phyloP scores from a whole-genome alignment of 2,113 vertebrate genomes.

The Vimba vimba region DNA sequence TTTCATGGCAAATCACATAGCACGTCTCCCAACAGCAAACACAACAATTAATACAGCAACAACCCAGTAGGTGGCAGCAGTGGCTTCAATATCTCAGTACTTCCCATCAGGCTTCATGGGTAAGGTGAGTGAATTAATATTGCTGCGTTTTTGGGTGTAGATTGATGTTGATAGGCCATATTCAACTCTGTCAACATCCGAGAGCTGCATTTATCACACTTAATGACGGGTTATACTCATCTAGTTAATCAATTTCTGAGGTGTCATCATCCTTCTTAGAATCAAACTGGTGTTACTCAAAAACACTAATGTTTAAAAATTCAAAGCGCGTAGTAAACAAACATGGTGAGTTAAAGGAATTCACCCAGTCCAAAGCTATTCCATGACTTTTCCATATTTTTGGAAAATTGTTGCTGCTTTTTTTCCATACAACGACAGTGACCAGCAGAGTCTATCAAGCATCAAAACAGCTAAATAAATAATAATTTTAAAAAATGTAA shows the following conservation, averaged over 20 bases:
- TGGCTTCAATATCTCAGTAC: slow-evolving; percentile 45
- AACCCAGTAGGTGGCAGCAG: slow-evolving; percentile 68
- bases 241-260: background rate
- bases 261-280: background rate
- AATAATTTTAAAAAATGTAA: too few relatives aligned
- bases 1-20: background rate
- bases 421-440: too few relatives aligned
- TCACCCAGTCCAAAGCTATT: background rate
- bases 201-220: background rate
- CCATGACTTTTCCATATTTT: too few relatives aligned
- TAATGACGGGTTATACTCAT: background rate
- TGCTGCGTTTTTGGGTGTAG: background rate
- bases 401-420: too few relatives aligned
- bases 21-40: background rate
- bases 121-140: background rate
- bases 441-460: too few relatives aligned
- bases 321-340: background rate
- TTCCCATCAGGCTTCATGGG: background rate
- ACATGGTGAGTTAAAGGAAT: background rate
- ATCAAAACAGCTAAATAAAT: too few relatives aligned
- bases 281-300: background rate
- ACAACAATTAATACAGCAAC: background rate
- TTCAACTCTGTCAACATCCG: background rate
- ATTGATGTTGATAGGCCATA: background rate
- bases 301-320: background rate